These are phyloP conservation scores for Muntiacus reevesi DNA, from an alignment of 2,113 vertebrate genomes.

Conservation along the genomic window DNA sequence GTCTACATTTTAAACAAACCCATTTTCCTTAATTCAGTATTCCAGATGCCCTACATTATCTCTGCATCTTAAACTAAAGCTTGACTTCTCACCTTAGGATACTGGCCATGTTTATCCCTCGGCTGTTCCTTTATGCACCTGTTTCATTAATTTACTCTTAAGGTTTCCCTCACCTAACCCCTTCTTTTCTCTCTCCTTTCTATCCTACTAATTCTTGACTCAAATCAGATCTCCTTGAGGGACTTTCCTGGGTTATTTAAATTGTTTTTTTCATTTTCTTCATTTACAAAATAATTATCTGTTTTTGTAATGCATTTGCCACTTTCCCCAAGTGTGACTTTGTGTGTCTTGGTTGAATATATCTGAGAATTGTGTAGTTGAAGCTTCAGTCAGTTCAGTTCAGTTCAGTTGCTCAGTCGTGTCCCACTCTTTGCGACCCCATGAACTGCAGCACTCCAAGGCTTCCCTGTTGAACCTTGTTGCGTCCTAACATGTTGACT, in stretches of 20 bases:
- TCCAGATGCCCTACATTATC: not conserved
- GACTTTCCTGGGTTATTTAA: not conserved
- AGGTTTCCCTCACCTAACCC: not conserved
- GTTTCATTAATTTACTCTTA: not conserved
- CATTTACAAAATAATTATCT: not conserved
- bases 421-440: accelerated
- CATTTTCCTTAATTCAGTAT: not conserved
- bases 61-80: not conserved
- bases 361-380: no score
- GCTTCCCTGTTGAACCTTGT: not conserved
- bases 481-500: not conserved
- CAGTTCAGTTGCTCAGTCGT: not conserved
- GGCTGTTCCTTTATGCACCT: not conserved
- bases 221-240: not conserved
- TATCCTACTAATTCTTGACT: not conserved
- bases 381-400: no score
- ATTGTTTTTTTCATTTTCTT: not conserved
- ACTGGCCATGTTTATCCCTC: not conserved
- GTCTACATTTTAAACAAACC: not conserved
- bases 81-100: not conserved
- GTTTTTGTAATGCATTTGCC: not conserved
- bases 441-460: not conserved
- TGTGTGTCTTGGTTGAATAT: not conserved
- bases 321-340: not conserved
- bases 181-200: not conserved